Percentiles rank a stretch among this genome's conserved stretches.
Evolutionary conservation across 2,797 vertebrate genomes (phyloP).

Genomic region (Tauraco hartlaubi): DNA sequence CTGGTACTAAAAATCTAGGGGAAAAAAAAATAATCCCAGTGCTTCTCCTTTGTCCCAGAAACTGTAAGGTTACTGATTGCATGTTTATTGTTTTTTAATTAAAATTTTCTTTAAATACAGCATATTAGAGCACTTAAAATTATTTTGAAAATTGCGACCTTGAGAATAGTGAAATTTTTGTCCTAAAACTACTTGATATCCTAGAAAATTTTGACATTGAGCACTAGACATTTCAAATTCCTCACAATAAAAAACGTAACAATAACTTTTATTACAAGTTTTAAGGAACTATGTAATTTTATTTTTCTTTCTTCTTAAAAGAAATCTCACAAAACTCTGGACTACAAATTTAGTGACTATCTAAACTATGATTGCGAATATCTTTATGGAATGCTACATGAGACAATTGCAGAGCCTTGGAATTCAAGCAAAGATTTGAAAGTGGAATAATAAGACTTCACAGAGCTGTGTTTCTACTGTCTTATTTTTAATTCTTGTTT

Average conservation of each 20-base stretch:
- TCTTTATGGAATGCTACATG: background rate
- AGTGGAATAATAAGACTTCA: background rate
- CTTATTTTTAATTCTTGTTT: background rate
- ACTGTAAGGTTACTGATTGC: background rate
- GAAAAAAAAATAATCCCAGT: background rate
- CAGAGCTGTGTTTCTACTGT: background rate
- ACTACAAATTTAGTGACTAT: background rate
- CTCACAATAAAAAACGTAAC: background rate
- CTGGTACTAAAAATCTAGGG: background rate
- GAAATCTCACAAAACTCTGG: background rate
- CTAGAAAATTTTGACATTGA: background rate
- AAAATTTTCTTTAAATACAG: background rate
- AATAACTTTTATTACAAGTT: background rate
- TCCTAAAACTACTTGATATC: background rate
- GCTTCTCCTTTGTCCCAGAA: background rate
- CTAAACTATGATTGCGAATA: background rate
- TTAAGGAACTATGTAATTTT: background rate
- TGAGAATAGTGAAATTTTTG: background rate
- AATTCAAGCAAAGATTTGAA: background rate
- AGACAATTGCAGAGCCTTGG: background rate
- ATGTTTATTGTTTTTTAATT: background rate
- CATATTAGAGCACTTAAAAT: background rate
- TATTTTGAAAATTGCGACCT: background rate
- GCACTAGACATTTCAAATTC: background rate
- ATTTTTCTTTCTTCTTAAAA: background rate